Evolutionary conservation across 2,888 invertebrate species (phyloP), one percentile per base, ranked within the genome.

Genomic region (Stomorhina lunata): DNA sequence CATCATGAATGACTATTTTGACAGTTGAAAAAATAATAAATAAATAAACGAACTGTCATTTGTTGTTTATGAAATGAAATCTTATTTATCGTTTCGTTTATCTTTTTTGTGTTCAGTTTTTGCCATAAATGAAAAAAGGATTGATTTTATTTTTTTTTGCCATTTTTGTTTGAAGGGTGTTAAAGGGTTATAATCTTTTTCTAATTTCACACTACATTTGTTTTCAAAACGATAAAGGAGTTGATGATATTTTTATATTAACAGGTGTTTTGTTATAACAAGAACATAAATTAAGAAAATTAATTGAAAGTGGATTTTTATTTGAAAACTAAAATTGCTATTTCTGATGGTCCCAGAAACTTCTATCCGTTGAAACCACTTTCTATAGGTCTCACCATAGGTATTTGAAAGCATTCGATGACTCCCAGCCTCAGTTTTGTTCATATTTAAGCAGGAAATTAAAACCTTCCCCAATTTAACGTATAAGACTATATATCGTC

Each of bases 191-290:
- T 40, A 25, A 6, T 29, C n/a, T 57, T 72, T 79, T 82, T 79
- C 25, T 48, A 80, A 83, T 83, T 83, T 83, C 80, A 83, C 83
- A 83, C 80, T 80, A 66, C 80, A 83, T 80, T 83, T 83, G 43
- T 37, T 83, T 69, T 77, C 53, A 10, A 66, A 68, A 66, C 53
- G 20, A 40, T 27, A 61, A 27, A 10, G 2, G n/a, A 53, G 12
- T 43, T 71, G 79, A 59, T 53, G 68, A 72, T 43, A 59, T 63
- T 17, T 77, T 20, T 12, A 71, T 77, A 45, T 76, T 55, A 82
- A 80, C 78, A 79, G 82, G 82, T 79, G 80, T 80, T 22, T 32
- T 57, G 32, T 57, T 4, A 10, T 4, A 4, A 43, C 17, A 15
- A 12, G 15, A 43, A 29, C 22, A 55, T 45, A 45, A 48, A 37